Conservation (phyloP, 2,888 invertebrate species). For the Archaeoteleia sp. region DNA sequence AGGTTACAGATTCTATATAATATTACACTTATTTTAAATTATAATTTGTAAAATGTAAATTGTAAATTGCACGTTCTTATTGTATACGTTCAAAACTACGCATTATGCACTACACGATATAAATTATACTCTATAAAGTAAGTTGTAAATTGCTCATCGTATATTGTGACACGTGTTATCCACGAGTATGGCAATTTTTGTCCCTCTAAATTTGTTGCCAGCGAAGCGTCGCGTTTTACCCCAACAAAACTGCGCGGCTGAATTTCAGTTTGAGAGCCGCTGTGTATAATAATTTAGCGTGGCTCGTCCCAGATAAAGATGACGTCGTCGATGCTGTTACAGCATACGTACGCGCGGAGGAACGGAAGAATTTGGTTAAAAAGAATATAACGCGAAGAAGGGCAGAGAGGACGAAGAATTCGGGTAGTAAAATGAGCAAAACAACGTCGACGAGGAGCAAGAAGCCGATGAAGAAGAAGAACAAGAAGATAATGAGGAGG, state of each 20-base stretch:
- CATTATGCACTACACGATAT: no score
- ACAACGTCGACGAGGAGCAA: constrained; percentile 17
- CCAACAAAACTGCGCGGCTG: no score
- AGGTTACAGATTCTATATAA: no score
- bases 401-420: constrained; percentile 1
- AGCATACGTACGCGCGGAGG: constrained; percentile 15
- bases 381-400: constrained; percentile 31
- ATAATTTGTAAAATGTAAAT: no score
- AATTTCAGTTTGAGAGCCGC: constrained; percentile 22
- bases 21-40: no score
- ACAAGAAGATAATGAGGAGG: constrained; percentile 31
- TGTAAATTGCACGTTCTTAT: no score
- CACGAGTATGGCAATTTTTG: no score
- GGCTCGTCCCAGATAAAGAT: constrained; percentile 52
- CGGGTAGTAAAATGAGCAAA: constrained; percentile 23
- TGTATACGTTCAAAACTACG: no score
- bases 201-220: constrained; percentile 30
- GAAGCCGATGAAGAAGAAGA: constrained; percentile 36
- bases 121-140: no score
- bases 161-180: no score
- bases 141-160: no score
- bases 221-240: constrained; percentile 5
- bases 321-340: constrained; percentile 48
- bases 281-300: constrained; percentile 56
- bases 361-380: constrained; percentile 36